Percentiles rank a stretch among this genome's conserved stretches.
Conservation (phyloP, 2,888 invertebrate species). For the Thymelicus sylvestris region DNA sequence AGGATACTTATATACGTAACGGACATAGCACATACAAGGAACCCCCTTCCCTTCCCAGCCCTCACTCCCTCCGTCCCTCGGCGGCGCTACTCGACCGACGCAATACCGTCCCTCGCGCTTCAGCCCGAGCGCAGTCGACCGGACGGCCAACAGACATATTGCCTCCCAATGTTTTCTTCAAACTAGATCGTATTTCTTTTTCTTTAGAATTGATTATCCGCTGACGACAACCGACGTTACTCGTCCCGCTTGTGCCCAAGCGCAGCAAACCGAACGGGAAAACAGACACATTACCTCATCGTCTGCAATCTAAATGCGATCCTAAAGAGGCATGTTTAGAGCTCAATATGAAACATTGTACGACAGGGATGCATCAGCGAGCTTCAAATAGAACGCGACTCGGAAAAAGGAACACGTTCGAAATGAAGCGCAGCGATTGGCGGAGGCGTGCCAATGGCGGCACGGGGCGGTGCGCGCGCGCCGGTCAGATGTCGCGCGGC, state of each 20-base stretch:
- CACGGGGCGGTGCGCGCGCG: slow-evolving; percentile 55
- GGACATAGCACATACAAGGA: slow-evolving; percentile 44
- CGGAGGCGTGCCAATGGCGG: slow-evolving; percentile 75
- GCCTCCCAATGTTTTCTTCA: background rate
- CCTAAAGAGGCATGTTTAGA: slow-evolving; percentile 36
- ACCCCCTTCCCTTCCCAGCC: background rate
- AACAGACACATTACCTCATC: slow-evolving; percentile 68
- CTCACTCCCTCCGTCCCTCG: slow-evolving; percentile 54
- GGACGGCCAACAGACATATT: background rate
- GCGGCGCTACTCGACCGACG: slow-evolving; percentile 43
- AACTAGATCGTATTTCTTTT: background rate
- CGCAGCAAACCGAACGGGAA: slow-evolving; percentile 79
- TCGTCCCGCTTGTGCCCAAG: slow-evolving; percentile 75
- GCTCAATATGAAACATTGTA: slow-evolving; percentile 46
- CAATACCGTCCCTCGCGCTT: slow-evolving; percentile 1
- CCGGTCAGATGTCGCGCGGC: slow-evolving; percentile 56
- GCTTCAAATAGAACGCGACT: slow-evolving; percentile 82
- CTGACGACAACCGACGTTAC: slow-evolving; percentile 60
- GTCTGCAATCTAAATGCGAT: slow-evolving; percentile 39
- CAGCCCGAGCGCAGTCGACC: slow-evolving; percentile 2
- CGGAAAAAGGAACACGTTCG: slow-evolving; percentile 79
- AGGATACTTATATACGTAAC: slow-evolving; percentile 53
- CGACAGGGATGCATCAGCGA: slow-evolving; percentile 69
- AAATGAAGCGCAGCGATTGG: slow-evolving; percentile 83
- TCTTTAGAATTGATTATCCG: background rate